Base-by-base conservation (phyloP, 2,888 invertebrate species). In the Seira sanloemensis region DNA sequence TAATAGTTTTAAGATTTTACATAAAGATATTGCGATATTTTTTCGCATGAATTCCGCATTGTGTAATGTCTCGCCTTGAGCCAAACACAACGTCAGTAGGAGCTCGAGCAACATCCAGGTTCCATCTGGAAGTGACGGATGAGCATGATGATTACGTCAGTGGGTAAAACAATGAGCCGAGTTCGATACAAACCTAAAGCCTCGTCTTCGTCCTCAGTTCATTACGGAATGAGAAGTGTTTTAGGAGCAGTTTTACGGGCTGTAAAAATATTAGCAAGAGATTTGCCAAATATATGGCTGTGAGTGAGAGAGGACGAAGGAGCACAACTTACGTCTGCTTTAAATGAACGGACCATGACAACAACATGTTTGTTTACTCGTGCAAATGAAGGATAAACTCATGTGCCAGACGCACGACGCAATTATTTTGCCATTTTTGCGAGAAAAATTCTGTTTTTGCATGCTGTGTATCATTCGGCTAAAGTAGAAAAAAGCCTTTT, bases 291-390 rank as follows among this genome's bases (percentile, higher is more conserved):
- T n/a, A 65, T 46, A 7, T 46, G 46, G 25, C 54, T 50, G 50
- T n/a, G 50, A 50, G 50, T n/a, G 50, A 50, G 50, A 2, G 50
- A 69, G 16, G 62, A 62, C 37, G 26, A 73, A 23, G 58, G 25
- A 73, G 25, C n/a, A 73, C 19, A 62, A 9, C 27, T 19, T 27
- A 54, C 37, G 54, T 1, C 16, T 23, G 69, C 54, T 21, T n/a
- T 16, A 46, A 26, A 73, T 73, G 26, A 73, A 50, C 12, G n/a
- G n/a, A 18, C 50, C 50, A 76, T 27, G 76, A 54, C 25, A 46
- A 77, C 46, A 78, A 69, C 62, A 65, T 37, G 46, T 71, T 62
- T 62, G 71, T 78, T 78, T 65, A 78, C 26, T 78, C 71, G 46
- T 65, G 78, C 78, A 78, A 78, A 78, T 50, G 50, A 50, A 50